A percentile compares a stretch with the other conserved stretches of the same genome.
These are phyloP conservation scores for Molorchus minor DNA, from an alignment of 2,888 invertebrate species.

Conservation along the genomic window DNA sequence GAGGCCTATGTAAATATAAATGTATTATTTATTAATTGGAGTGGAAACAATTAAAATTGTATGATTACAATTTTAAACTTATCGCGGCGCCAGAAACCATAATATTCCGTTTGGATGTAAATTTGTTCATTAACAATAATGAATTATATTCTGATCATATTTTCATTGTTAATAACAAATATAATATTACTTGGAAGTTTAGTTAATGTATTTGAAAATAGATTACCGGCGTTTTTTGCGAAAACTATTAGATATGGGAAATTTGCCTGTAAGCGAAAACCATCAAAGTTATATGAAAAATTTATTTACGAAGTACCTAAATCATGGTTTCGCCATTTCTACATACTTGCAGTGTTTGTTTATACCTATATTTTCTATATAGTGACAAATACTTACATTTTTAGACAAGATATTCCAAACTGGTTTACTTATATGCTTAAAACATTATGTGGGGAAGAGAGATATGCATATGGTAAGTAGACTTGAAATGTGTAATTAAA, in stretches of 20 bases:
- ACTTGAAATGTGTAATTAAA: slow-evolving; percentile 3
- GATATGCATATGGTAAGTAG: slow-evolving; percentile 61
- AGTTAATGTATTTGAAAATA: slow-evolving; percentile 72
- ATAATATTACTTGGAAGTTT: slow-evolving; percentile 69
- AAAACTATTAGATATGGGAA: slow-evolving; percentile 80
- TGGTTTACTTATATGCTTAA: slow-evolving; percentile 65
- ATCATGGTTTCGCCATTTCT: slow-evolving; percentile 84
- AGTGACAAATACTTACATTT: slow-evolving; percentile 64
- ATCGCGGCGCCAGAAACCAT: no score
- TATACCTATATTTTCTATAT: slow-evolving; percentile 65
- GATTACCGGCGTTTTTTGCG: slow-evolving; percentile 72
- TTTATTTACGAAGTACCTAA: slow-evolving; percentile 76
- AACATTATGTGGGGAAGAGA: slow-evolving; percentile 58
- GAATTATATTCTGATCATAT: slow-evolving; percentile 52
- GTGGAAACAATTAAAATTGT: no score
- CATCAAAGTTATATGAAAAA: slow-evolving; percentile 45
- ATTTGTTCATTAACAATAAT: slow-evolving; percentile 25
- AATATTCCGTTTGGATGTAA: no score
- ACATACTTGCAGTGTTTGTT: slow-evolving; percentile 72
- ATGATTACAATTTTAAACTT: no score
- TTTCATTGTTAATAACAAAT: slow-evolving; percentile 48
- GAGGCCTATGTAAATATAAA: no score
- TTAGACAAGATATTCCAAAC: slow-evolving; percentile 63
- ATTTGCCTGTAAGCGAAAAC: slow-evolving; percentile 67
- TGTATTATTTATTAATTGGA: no score